These are phyloP conservation scores for Eurystomus glaucurus DNA, from an alignment of 2,797 vertebrate genomes.

Conservation along the genomic window DNA sequence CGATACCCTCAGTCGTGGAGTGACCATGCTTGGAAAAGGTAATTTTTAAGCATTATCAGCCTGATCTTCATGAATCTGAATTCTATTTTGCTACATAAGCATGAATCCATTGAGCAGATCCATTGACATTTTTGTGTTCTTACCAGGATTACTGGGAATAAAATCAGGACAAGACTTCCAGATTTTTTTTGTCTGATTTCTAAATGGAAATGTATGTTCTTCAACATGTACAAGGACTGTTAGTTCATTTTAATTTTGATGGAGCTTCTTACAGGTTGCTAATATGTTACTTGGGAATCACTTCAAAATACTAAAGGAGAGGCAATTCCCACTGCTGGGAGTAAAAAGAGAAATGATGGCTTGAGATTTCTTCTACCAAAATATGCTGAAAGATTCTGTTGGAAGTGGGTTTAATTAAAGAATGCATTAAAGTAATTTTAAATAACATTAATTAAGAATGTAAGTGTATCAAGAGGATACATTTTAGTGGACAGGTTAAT, in stretches of 20 bases:
- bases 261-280: background rate
- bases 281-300: background rate
- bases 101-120: background rate
- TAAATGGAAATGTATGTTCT: background rate
- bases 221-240: background rate
- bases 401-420: background rate
- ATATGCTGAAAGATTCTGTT: background rate
- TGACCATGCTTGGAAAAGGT: background rate
- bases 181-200: background rate
- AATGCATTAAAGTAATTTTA: background rate
- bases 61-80: background rate
- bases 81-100: background rate
- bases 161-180: background rate
- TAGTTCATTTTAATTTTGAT: background rate
- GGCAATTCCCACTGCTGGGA: background rate
- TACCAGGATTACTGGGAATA: background rate
- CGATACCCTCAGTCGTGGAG: accelerated
- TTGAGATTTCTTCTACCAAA: background rate
- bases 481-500: background rate
- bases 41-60: background rate
- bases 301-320: background rate
- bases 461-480: background rate
- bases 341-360: background rate
- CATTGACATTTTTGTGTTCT: accelerated
- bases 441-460: background rate